Percentiles rank a stretch among this genome's conserved stretches.
phyloP scores from a whole-genome alignment of 2,113 vertebrate genomes.

The Cariama cristata region DNA sequence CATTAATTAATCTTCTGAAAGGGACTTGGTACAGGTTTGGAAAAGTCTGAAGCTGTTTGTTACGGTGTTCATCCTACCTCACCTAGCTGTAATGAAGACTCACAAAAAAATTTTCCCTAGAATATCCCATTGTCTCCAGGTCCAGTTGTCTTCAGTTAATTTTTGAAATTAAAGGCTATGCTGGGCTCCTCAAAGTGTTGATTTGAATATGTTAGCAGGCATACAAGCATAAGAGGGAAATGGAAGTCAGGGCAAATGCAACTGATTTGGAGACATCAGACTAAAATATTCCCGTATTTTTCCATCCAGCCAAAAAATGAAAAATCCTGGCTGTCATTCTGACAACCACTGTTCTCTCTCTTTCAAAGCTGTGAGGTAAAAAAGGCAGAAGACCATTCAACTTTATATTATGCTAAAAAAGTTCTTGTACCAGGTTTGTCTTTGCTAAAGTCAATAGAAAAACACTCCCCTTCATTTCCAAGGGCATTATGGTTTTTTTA shows the following conservation, averaged over 20 bases:
- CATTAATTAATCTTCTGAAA: neutral
- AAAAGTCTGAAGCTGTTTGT: neutral
- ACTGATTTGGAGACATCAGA: neutral
- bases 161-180: neutral
- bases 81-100: neutral
- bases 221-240: neutral
- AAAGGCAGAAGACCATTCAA: neutral
- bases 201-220: neutral
- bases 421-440: neutral
- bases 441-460: neutral
- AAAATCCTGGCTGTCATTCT: neutral
- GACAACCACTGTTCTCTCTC: neutral
- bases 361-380: neutral
- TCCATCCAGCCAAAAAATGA: neutral
- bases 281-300: neutral
- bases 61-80: neutral
- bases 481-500: neutral
- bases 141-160: neutral
- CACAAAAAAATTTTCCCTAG: neutral
- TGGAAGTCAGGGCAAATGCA: neutral
- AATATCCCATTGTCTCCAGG: neutral
- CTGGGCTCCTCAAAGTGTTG: neutral
- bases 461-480: fast-evolving
- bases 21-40: fast-evolving
- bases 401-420: neutral